Evolutionary conservation across 2,888 invertebrate genomes (phyloP), one percentile per base, ranked within the genome.

Genomic region (Himalopsyche japonica): DNA sequence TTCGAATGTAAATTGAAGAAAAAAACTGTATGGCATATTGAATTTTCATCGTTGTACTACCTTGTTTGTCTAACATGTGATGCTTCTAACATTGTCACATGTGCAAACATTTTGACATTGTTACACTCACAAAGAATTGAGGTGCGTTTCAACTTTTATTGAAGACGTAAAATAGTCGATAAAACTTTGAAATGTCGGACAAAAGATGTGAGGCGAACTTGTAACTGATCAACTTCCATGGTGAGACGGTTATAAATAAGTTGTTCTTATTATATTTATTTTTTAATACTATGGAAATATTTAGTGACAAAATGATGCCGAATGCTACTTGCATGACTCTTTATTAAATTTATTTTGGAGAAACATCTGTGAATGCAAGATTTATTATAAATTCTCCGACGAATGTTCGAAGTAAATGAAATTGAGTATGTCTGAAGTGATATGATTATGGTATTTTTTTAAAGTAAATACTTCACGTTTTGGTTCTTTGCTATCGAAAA

Each of bases 161-260:
- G 76, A 57, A 48, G 82, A 34, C 27, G 78, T 82, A 27, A 82
- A 82, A 82, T 78, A 78, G 82, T 82, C 82, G 82, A 78, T 82
- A 76, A 82, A 82, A 10, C 78, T 37, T 70, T 24, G 27, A 70
- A 15, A 70, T 30, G 70, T 12, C 30, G 15, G 27, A 30, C 12
- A 30, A 20, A 70, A 30, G 30, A 10, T 70, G 20, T 20, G 30
- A 70, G 27, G 7, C 27, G 12, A 70, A 10, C 15, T 32, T 32
- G 32, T 32, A 15, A 70, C 30, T 27, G 15, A 70, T 70, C 70
- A 70, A 70, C 27, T 70, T 15, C 10, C 30, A 70, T 20, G 30
- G 20, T 15, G 30, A 32, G 32, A 6, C 6, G 32, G 32, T 32
- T 6, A 6, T 30, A 7, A 70, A 70, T 1, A 15, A 6, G 70